Percentiles rank a stretch among this genome's conserved stretches.
phyloP scores from a whole-genome alignment of 2,888 invertebrate species.

The Syrista parreyssii region DNA sequence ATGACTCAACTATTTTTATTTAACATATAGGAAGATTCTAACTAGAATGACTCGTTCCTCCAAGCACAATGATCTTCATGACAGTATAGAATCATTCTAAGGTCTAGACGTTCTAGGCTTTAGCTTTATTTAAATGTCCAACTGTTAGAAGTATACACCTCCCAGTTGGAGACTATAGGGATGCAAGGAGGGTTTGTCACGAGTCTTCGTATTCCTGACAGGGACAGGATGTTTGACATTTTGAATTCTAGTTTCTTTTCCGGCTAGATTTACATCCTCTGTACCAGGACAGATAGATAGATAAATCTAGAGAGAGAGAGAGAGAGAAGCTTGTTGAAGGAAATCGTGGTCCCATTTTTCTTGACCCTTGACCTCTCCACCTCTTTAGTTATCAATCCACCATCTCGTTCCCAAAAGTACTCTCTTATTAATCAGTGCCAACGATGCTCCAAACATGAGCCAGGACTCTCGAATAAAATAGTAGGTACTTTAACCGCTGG shows the following conservation, averaged over 20 bases:
- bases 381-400: not conserved
- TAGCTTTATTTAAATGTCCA: not conserved
- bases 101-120: not conserved
- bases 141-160: not conserved
- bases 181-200: not conserved
- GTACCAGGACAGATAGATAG: not conserved
- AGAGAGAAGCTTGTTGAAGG: not conserved
- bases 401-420: not conserved
- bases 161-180: not conserved
- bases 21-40: not conserved
- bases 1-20: not conserved
- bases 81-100: not conserved
- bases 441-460: not conserved
- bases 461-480: not conserved
- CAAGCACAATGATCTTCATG: not conserved
- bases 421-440: not conserved
- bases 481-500: not conserved
- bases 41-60: not conserved
- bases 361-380: not conserved
- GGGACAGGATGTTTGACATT: slow-evolving; percentile 3
- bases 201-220: not conserved
- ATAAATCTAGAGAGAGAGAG: too few relatives aligned
- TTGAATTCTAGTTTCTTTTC: slow-evolving; percentile 1
- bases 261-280: not conserved
- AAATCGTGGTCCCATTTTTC: not conserved